Base-by-base conservation (phyloP, 2,113 vertebrate genomes). In the Sebastes fasciatus region DNA sequence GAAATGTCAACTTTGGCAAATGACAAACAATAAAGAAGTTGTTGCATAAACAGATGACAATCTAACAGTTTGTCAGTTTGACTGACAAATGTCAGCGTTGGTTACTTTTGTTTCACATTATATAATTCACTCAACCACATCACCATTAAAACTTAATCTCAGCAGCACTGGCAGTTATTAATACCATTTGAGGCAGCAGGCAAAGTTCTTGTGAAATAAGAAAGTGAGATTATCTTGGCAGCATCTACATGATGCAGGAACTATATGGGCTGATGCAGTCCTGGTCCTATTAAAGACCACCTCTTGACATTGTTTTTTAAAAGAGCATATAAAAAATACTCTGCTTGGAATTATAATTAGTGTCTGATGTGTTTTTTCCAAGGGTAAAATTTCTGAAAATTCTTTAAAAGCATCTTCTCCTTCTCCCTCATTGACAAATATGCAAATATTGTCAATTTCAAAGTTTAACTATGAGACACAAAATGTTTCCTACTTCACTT, bases 21-120 rank as follows among this genome's bases (percentile, higher is more conserved):
- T 80, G 69, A 85, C 49, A 76, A 81, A 85, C 71, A 69, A 61
- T 63, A n/a, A 77, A 75, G 64, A 85, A 73, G 34, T 67, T 74
- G 75, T 66, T 12, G 5, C 68, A 67, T 52, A 52, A 71, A 74
- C 52, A 77, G 87, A 62, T 12, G 57, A 60, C 71, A 71, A 14
- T 60, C 52, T 9, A 45, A 61, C 76, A 71, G 49, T 92, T 89
- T 91, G 86, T 91, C 88, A 79, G 73, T 77, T 73, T 91, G 91
- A 93, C 64, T 89, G 91, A 87, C 91, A 85, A 34, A 11, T 43
- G 74, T 90, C 91, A 49, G 58, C 72, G 58, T 40, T 21, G 70
- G 51, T 86, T 84, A 45, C 67, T 77, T 81, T 84, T 26, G 73
- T 81, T 52, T 63, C 49, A 58, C n/a, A 66, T 86, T 78, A 64